These are phyloP conservation scores for Sceloporus tristichus DNA, from an alignment of 2,113 vertebrate genomes.

Conservation along the genomic window DNA sequence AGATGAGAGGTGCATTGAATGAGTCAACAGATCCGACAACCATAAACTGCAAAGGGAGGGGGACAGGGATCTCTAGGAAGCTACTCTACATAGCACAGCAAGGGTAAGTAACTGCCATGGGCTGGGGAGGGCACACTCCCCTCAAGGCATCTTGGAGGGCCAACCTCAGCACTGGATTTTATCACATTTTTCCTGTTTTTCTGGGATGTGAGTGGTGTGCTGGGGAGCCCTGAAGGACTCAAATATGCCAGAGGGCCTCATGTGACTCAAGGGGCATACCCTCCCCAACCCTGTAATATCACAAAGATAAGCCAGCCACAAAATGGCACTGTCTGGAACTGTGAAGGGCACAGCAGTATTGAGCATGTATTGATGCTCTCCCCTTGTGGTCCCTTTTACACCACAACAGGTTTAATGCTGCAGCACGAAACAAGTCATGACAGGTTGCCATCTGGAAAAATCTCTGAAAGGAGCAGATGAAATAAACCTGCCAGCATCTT, in stretches of 20 bases:
- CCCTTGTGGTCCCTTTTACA: neutral
- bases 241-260: no score
- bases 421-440: neutral
- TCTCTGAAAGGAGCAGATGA: neutral
- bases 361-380: neutral
- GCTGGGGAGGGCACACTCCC: no score
- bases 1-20: neutral
- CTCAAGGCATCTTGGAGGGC: no score
- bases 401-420: neutral
- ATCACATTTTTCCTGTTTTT: no score
- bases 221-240: no score
- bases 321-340: neutral
- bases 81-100: neutral
- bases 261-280: no score
- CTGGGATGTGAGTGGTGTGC: no score
- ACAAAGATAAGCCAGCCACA: neutral
- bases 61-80: neutral
- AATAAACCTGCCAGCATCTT: neutral
- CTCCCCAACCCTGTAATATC: no score
- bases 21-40: neutral
- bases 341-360: neutral
- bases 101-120: neutral
- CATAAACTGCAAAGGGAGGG: neutral
- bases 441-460: neutral
- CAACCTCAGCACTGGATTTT: no score